Base-by-base conservation (phyloP, 2,797 vertebrate species). In the Champsocephalus gunnari region DNA sequence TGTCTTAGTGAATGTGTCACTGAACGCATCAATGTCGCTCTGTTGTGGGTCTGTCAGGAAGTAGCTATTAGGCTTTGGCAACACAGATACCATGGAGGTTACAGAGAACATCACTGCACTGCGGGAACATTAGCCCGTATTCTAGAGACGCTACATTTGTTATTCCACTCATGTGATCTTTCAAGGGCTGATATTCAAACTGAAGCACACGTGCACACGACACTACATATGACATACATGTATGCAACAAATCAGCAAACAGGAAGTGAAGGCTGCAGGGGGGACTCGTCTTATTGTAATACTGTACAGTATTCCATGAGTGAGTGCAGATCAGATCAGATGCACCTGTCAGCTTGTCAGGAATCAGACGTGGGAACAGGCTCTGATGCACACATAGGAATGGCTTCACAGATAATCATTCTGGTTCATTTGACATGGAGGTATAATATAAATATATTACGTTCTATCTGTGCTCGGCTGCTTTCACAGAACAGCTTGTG, bases 301-400 rank as follows among this genome's bases (percentile, higher is more conserved):
- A 7, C 2, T 13, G 0, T 16, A 38, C 34, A 7, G 41, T 44
- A 12, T 38, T 75, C 48, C n/a, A 21, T 67, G 19, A 17, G n/a
- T 43, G 66, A 34, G 43, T 24, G n/a, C 41, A 49, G 49, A 10
- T 59, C 38, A 58, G 38, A 64, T 59, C 4, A 10, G 63, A 56
- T 58, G 59, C 58, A 71, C 50, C 49, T 63, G 63, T 50, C 47
- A 61, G 44, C 47, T 43, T 71, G 47, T 41, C 60, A 41, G 32
- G 75, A 68, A 79, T 62, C 54, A 28, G n/a, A 72, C 24, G 49
- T 55, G 60, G 21, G 77, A 77, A 50, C 28, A 44, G 58, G 34
- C 78, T 81, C 76, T 80, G 65, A 81, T 83, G 38, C 62, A 19
- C 48, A 69, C 16, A 58, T 16, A 71, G 32, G 28, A 75, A 67